Conservation (phyloP, 2,888 invertebrate genomes). For the Eupithecia insigniata region DNA sequence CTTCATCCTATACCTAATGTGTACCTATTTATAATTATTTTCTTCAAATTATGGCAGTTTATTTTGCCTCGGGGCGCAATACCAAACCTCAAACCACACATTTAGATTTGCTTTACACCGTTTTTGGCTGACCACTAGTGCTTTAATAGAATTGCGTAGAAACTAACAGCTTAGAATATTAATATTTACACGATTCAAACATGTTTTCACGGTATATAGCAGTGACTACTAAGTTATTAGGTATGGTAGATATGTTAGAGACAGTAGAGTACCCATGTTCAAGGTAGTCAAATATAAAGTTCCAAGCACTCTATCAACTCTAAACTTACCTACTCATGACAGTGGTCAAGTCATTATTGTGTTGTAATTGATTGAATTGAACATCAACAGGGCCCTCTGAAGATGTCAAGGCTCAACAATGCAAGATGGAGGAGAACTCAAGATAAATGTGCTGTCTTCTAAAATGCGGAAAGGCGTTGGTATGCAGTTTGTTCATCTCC, state of each 20-base stretch:
- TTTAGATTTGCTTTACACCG: conserved; percentile 20
- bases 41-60: neutral
- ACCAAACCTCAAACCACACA: conserved; percentile 27
- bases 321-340: conserved; percentile 1
- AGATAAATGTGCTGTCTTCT: conserved; percentile 37
- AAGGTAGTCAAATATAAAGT: neutral
- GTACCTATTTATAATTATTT: neutral
- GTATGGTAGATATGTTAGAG: neutral
- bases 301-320: neutral
- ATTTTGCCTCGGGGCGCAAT: conserved; percentile 19
- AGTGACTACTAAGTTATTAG: neutral
- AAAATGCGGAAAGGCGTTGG: conserved; percentile 36
- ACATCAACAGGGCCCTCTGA: conserved; percentile 16
- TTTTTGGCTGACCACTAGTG: conserved; percentile 2
- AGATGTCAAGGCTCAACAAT: conserved; percentile 45
- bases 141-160: neutral
- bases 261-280: neutral
- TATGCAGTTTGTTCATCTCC: conserved; percentile 39
- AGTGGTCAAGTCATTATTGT: conserved; percentile 10
- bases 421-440: conserved; percentile 15
- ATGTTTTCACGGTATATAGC: neutral
- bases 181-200: neutral
- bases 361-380: conserved; percentile 35
- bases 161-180: neutral
- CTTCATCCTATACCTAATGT: no score